Evolutionary conservation across 1,140 invertebrate genomes (phyloP), one percentile per base, ranked within the genome.

Genomic region (Dreissena polymorpha): DNA sequence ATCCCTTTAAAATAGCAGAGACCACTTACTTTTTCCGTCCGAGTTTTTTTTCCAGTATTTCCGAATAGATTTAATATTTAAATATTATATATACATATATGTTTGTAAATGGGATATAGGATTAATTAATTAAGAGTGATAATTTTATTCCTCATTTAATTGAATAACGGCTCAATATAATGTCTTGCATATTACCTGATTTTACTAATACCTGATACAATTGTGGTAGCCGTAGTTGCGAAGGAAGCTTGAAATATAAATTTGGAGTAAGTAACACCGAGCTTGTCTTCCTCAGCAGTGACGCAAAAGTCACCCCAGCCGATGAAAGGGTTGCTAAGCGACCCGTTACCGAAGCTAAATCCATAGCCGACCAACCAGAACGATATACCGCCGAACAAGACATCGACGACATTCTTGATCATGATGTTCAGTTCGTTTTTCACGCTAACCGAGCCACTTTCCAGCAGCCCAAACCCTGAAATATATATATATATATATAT

Each of bases 381-480:
- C 6, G 90, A 88, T 10, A 92, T 80, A 0, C 91, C 91, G 0
- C 91, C 92, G 50, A 90, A 88, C 10, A 92, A 86, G 0, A 92
- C 90, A 50, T 92, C 92, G 0, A 91, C 88, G 10, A 91, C 90
- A 70, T 93, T 93, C 85, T 93, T 92, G 7, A 92, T 86, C 87
- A 92, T 88, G 21, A 93, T 93, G 73, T 93, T 93, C 0, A 92
- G 90, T 78, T 93, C 92, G 75, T 93, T 92, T 81, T 92, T 93
- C 2, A 87, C 64, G 0, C 90, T 91, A 8, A 93, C 91, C 0
- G 91, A 90, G 5, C 92, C 92, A 29, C 91, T 92, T 83, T 93
- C 92, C 25, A 93, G 82, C 23, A 93, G 76, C 25, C 89, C 92
- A 70, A 93, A 93, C 13, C 92, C 91, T 92, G 74, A 23, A 82